Conservation (phyloP, 2,113 vertebrate species). For the Macquaria australasica region DNA sequence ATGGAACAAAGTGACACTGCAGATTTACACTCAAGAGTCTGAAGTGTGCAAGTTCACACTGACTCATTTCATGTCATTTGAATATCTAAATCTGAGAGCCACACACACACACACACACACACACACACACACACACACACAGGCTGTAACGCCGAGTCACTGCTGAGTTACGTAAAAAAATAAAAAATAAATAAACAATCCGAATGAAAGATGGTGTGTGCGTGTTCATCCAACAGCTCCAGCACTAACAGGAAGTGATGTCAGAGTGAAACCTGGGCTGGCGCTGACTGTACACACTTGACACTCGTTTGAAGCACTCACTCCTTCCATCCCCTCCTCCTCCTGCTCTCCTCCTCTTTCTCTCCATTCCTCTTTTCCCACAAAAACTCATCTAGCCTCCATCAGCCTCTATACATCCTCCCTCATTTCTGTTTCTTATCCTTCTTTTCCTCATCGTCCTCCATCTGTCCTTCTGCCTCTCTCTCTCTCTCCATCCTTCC, state of each 20-base stretch:
- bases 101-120: not conserved
- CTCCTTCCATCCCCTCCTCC: not conserved
- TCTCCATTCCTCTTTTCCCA: not conserved
- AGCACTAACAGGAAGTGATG: slow-evolving; percentile 9
- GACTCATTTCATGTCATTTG: slow-evolving; percentile 14
- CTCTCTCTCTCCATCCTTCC: not conserved
- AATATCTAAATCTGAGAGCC: slow-evolving; percentile 44
- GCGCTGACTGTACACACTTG: not conserved
- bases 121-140: not conserved
- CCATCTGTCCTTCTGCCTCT: not conserved
- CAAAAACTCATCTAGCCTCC: not conserved
- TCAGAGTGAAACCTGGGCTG: slow-evolving; percentile 19
- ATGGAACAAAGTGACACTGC: not conserved
- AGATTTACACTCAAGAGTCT: slow-evolving; percentile 11
- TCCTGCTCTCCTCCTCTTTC: not conserved
- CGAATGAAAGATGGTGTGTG: not conserved
- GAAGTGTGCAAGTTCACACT: not conserved
- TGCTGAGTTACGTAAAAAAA: slow-evolving; percentile 10
- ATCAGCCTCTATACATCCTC: not conserved
- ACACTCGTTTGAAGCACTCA: not conserved
- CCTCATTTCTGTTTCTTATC: not conserved
- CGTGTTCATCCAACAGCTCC: not conserved
- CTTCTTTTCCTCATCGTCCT: not conserved
- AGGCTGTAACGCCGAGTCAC: slow-evolving; percentile 19
- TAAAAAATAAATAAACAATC: not conserved